A percentile compares a stretch with the other conserved stretches of the same genome.
These are phyloP conservation scores for Labeo calbasu DNA, from an alignment of 2,797 vertebrate species.

Conservation along the genomic window DNA sequence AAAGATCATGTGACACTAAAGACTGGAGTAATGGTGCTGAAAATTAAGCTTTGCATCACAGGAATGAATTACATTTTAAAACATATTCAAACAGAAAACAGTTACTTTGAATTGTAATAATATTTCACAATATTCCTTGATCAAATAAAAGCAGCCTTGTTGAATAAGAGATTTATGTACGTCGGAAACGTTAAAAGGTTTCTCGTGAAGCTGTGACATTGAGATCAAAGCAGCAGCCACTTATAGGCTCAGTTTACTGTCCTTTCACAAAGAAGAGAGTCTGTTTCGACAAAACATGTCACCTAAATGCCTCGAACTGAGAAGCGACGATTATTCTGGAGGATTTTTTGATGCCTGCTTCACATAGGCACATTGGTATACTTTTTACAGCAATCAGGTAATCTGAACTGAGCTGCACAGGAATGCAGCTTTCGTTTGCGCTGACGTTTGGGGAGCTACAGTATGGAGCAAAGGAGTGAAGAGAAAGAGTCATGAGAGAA, in stretches of 20 bases:
- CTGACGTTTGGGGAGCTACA: slow-evolving; percentile 10
- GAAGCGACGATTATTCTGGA: not conserved
- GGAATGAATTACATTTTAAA: not conserved
- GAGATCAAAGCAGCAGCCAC: slow-evolving; percentile 7
- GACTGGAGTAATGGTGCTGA: not conserved
- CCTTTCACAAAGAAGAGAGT: slow-evolving; percentile 12
- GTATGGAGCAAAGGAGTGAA: not conserved
- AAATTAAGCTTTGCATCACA: not conserved
- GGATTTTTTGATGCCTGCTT: slow-evolving; percentile 7
- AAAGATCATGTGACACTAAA: not conserved
- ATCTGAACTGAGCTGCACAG: slow-evolving; percentile 38
- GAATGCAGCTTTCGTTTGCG: slow-evolving; percentile 45
- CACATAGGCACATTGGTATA: slow-evolving; percentile 17
- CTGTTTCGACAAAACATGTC: slow-evolving; percentile 13
- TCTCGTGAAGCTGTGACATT: slow-evolving; percentile 8
- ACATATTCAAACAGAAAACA: not conserved
- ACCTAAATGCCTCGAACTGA: slow-evolving; percentile 21
- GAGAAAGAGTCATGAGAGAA: no score
- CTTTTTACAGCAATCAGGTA: slow-evolving; percentile 20
- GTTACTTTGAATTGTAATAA: not conserved
- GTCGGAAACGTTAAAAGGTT: slow-evolving; percentile 17
- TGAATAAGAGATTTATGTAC: not conserved
- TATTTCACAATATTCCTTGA: not conserved
- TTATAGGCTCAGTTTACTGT: slow-evolving; percentile 30
- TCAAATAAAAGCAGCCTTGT: not conserved